Conservation (phyloP, 2,113 vertebrate species). For the Neodon shergylaensis region DNA sequence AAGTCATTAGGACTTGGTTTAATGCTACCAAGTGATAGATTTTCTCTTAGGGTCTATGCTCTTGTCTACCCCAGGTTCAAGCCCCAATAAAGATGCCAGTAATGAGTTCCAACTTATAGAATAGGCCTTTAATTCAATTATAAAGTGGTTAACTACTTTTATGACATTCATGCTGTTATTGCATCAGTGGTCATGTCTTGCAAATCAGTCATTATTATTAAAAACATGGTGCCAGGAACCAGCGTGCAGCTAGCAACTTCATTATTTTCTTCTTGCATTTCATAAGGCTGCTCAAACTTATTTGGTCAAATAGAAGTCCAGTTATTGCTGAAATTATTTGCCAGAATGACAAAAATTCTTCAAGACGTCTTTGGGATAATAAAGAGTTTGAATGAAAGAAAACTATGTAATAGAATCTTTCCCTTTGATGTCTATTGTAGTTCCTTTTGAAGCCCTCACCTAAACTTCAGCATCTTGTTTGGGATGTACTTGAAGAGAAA, state of each 20-base stretch:
- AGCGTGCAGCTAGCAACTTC: not conserved
- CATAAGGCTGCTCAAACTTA: not conserved
- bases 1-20: not conserved
- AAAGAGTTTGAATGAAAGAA: constrained; percentile 56
- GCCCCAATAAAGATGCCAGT: not conserved
- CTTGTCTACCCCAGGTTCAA: not conserved
- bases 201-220: not conserved
- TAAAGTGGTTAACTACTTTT: not conserved
- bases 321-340: constrained; percentile 44
- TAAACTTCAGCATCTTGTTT: constrained; percentile 47
- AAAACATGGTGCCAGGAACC: not conserved
- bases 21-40: not conserved
- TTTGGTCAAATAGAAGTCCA: constrained; percentile 39
- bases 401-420: constrained; percentile 38
- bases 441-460: not conserved
- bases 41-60: not conserved
- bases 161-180: not conserved
- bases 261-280: constrained; percentile 54
- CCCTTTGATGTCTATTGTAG: constrained; percentile 56
- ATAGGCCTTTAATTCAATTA: not conserved
- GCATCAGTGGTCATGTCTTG: not conserved
- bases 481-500: constrained; percentile 61
- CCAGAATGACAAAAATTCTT: constrained; percentile 46
- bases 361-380: constrained; percentile 51
- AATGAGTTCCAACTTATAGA: not conserved